phyloP scores from a whole-genome alignment of 1,140 invertebrate genomes.

The Papilio polytes region DNA sequence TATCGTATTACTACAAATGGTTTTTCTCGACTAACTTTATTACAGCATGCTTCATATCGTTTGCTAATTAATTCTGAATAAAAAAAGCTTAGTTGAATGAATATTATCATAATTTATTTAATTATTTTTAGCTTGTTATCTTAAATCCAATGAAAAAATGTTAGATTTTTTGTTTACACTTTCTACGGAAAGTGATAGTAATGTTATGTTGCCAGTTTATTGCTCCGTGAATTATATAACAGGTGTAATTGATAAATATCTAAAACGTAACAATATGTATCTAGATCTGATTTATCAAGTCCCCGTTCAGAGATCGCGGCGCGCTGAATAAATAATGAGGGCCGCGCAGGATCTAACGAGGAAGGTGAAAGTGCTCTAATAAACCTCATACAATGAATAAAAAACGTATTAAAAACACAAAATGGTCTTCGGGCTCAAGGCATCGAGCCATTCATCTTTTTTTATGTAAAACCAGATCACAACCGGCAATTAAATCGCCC shows the following conservation, averaged over 20 bases:
- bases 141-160: background rate
- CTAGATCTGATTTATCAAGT: constrained; percentile 72
- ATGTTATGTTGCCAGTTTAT: constrained; percentile 48
- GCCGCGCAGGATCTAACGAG: constrained; percentile 58
- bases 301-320: constrained; percentile 56
- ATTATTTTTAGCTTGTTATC: background rate
- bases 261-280: constrained; percentile 69
- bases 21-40: constrained; percentile 22
- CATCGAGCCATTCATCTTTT: constrained; percentile 79
- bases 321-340: constrained; percentile 73
- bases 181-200: constrained; percentile 15
- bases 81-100: background rate
- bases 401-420: constrained; percentile 72
- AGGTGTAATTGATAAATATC: constrained; percentile 60
- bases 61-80: constrained; percentile 4
- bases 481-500: constrained; percentile 83
- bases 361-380: constrained; percentile 78
- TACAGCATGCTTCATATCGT: background rate
- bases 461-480: constrained; percentile 83
- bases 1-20: background rate
- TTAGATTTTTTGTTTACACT: background rate
- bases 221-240: constrained; percentile 55
- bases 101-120: background rate
- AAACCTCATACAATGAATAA: constrained; percentile 57
- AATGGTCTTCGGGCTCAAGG: constrained; percentile 76